These are phyloP conservation scores for Sebastes baramenuke DNA, from an alignment of 2,797 vertebrate genomes.

Conservation along the genomic window DNA sequence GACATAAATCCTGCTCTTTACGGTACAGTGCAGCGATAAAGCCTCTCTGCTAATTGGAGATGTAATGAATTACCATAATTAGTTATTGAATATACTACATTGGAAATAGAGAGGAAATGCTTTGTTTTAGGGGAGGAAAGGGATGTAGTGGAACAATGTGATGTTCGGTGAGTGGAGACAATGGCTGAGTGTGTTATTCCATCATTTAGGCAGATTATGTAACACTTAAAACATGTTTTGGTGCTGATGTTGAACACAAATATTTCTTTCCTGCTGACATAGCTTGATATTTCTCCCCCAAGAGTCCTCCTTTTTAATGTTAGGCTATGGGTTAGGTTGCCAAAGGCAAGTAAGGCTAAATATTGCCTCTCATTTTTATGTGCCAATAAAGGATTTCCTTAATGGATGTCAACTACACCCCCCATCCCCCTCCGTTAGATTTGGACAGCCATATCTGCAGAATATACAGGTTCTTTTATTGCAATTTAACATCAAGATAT, in stretches of 20 bases:
- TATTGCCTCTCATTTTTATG: slow-evolving; percentile 86
- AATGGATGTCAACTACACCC: slow-evolving; percentile 84
- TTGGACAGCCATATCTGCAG: slow-evolving; percentile 75
- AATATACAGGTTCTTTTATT: slow-evolving; percentile 84
- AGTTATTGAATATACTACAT: slow-evolving; percentile 99
- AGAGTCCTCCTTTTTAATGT: slow-evolving; percentile 51
- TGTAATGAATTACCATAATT: slow-evolving; percentile 99
- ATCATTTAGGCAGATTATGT: slow-evolving; percentile 16
- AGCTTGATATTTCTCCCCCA: slow-evolving; percentile 16
- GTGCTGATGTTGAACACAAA: slow-evolving; percentile 20
- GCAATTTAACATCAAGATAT: slow-evolving; percentile 87
- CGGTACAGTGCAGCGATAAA: slow-evolving; percentile 96
- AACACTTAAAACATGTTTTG: slow-evolving; percentile 25
- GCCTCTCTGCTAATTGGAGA: slow-evolving; percentile 99
- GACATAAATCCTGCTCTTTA: slow-evolving; percentile 99
- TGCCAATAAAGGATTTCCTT: slow-evolving; percentile 87
- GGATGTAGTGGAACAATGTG: slow-evolving; percentile 23
- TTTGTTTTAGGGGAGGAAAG: slow-evolving; percentile 85
- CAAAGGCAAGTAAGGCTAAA: slow-evolving; percentile 80
- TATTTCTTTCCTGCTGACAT: slow-evolving; percentile 43
- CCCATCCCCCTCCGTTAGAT: slow-evolving; percentile 71
- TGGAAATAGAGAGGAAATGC: slow-evolving; percentile 87
- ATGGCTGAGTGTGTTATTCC: background rate
- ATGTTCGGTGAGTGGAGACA: background rate
- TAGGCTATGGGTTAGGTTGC: slow-evolving; percentile 67